Evolutionary conservation across 2,888 invertebrate genomes (phyloP).

Genomic region (Ctena decussata): DNA sequence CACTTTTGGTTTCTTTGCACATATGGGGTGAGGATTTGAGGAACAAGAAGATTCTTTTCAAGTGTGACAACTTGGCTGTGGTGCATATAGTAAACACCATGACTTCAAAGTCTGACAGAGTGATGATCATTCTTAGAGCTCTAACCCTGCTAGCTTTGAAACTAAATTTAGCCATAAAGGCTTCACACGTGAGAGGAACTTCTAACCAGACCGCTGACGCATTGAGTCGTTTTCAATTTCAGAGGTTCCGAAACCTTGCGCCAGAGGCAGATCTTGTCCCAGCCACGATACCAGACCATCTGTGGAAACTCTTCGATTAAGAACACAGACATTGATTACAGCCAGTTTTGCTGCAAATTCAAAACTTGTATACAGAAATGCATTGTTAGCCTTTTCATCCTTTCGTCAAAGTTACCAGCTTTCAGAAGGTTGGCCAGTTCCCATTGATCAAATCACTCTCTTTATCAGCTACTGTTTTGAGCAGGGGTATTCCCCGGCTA

Average conservation of each 20-base stretch:
- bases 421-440: background rate
- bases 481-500: background rate
- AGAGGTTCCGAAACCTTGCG: background rate
- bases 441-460: background rate
- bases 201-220: background rate
- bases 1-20: too few relatives aligned
- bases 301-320: background rate
- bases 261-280: background rate
- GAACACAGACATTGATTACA: background rate
- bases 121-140: background rate
- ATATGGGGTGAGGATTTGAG: too few relatives aligned
- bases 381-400: background rate
- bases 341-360: background rate
- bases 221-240: background rate
- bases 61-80: background rate
- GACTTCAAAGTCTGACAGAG: background rate
- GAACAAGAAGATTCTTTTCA: background rate
- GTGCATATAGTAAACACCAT: background rate
- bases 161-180: background rate
- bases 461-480: background rate
- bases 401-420: background rate
- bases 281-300: background rate
- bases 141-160: background rate
- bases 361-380: background rate
- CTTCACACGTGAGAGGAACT: background rate